A percentile compares a stretch with the other conserved stretches of the same genome.
These are phyloP conservation scores for Baccha elongata DNA, from an alignment of 2,888 invertebrate genomes.

Conservation along the genomic window DNA sequence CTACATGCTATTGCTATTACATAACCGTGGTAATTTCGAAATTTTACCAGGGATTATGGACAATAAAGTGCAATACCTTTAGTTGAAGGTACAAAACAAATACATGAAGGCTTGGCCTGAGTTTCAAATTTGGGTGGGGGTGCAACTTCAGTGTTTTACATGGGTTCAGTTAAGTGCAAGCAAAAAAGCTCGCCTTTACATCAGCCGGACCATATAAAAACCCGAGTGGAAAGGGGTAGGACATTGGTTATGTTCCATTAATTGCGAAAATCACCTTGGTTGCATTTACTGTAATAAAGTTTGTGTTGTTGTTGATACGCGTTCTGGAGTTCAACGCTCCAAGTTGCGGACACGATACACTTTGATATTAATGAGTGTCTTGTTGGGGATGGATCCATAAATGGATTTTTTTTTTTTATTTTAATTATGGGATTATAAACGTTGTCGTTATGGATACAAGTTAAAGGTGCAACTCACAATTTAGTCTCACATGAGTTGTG, in stretches of 20 bases:
- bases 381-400: not conserved
- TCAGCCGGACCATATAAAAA: not conserved
- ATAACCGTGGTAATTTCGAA: constrained; percentile 29
- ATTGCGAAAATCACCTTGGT: constrained; percentile 52
- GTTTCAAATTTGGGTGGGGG: not conserved
- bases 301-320: constrained; percentile 14
- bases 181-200: constrained; percentile 20
- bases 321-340: constrained; percentile 63
- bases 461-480: constrained; percentile 19
- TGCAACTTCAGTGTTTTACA: not conserved
- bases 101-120: not conserved
- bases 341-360: constrained; percentile 40
- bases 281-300: constrained; percentile 5
- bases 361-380: constrained; percentile 10
- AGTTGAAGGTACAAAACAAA: not conserved
- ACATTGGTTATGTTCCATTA: constrained; percentile 20
- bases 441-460: not conserved
- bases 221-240: not conserved
- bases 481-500: not conserved
- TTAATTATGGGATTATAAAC: too few species aligned
- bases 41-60: constrained; percentile 48
- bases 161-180: not conserved
- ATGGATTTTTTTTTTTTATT: too few species aligned
- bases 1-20: constrained; percentile 37
- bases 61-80: constrained; percentile 29